Conservation (phyloP, 2,888 invertebrate species). For the Stratiomys singularior region DNA sequence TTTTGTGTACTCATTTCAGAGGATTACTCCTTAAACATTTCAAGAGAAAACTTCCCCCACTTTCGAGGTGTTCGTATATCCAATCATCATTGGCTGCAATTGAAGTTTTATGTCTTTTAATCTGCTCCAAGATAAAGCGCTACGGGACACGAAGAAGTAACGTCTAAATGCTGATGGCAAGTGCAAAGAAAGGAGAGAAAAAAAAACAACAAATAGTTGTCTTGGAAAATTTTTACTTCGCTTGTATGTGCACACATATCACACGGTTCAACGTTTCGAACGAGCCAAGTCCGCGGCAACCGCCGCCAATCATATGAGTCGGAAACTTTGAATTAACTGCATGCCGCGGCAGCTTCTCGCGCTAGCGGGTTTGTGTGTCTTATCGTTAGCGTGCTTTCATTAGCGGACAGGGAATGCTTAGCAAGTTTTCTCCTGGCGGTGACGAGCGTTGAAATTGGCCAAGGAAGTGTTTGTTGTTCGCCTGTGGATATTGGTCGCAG, state of each 20-base stretch:
- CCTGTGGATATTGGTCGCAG: too few species aligned
- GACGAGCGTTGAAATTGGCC: conserved; percentile 4
- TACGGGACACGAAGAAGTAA: too few species aligned
- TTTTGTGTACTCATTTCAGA: too few species aligned
- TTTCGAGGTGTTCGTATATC: too few species aligned
- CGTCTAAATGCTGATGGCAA: too few species aligned
- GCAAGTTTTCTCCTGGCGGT: conserved; percentile 30
- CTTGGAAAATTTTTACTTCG: conserved; percentile 1
- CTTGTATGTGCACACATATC: background rate
- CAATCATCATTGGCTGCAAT: too few species aligned
- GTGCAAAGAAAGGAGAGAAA: too few species aligned
- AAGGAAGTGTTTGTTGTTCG: conserved; percentile 2
- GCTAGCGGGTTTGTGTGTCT: conserved; percentile 15
- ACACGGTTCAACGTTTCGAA: background rate
- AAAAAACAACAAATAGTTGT: too few species aligned
- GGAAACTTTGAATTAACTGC: conserved; percentile 2
- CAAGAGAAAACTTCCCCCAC: too few species aligned
- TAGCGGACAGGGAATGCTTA: conserved; percentile 40
- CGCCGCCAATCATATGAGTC: background rate
- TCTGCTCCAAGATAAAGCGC: too few species aligned
- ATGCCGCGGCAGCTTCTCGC: background rate
- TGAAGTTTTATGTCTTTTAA: too few species aligned
- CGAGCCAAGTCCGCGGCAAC: background rate
- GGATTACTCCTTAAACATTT: too few species aligned
- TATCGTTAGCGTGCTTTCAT: conserved; percentile 35